Conservation (phyloP, 2,797 vertebrate genomes). For the Trachops cirrhosus region DNA sequence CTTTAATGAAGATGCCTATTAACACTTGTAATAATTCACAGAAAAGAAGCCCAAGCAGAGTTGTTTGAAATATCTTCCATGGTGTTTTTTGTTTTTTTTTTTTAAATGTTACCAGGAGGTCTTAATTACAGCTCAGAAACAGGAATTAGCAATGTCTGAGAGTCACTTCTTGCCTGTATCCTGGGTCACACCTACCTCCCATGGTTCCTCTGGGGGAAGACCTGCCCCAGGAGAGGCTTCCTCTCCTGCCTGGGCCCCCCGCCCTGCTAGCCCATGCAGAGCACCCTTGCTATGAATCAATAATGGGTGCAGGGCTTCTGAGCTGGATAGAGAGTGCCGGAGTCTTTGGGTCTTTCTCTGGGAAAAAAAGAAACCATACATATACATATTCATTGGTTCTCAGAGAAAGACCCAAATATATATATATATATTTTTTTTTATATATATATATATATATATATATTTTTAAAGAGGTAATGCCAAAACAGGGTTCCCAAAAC, state of each 20-base stretch:
- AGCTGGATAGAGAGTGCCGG: not conserved
- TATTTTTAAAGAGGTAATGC: not conserved
- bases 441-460: not conserved
- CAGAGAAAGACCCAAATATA: too few species aligned
- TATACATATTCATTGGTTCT: too few species aligned
- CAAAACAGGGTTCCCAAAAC: not conserved
- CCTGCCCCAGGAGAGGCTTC: not conserved
- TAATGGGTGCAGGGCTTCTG: not conserved
- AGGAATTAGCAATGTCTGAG: not conserved
- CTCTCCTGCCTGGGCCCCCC: not conserved
- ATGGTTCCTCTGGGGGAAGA: not conserved
- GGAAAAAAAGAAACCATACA: too few species aligned
- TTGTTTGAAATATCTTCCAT: conserved; percentile 55
- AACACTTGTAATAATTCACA: conserved; percentile 73
- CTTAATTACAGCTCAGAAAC: conserved; percentile 81
- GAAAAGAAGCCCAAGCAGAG: conserved; percentile 75
- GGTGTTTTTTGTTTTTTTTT: conserved; percentile 19
- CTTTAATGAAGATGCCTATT: conserved; percentile 79
- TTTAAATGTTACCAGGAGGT: conserved; percentile 68
- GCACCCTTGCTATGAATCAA: not conserved
- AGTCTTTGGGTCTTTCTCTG: not conserved
- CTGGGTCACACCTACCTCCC: not conserved
- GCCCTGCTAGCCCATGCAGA: not conserved
- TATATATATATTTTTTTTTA: not conserved
- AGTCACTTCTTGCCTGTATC: not conserved